These are phyloP conservation scores for Rhabdophis nuchalis DNA, from an alignment of 2,797 vertebrate genomes.

Conservation along the genomic window DNA sequence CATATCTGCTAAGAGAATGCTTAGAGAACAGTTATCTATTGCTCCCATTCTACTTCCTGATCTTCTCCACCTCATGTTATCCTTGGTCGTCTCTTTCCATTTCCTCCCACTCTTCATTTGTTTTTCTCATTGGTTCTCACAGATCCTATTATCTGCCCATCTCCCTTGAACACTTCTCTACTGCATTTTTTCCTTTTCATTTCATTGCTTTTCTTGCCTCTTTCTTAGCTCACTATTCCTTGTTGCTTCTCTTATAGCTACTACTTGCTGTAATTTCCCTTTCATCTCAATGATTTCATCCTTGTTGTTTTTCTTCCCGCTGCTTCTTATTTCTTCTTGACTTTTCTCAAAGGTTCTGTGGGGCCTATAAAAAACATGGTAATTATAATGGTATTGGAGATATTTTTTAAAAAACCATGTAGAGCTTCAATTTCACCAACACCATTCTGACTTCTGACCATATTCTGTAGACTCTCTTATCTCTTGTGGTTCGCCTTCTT, in stretches of 20 bases:
- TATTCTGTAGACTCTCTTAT: not conserved
- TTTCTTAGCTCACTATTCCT: not conserved
- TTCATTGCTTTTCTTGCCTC: not conserved
- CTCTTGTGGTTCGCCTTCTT: not conserved
- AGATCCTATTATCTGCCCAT: not conserved
- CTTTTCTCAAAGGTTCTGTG: not conserved
- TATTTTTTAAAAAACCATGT: no score
- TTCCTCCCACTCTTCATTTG: not conserved
- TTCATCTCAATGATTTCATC: not conserved
- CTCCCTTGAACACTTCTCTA: not conserved
- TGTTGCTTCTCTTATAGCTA: not conserved
- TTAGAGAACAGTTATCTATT: not conserved
- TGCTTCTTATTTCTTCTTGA: not conserved
- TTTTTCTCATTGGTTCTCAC: not conserved
- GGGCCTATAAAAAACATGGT: not conserved
- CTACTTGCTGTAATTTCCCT: not conserved
- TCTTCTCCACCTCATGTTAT: not conserved
- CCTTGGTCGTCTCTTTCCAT: not conserved
- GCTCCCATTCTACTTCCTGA: not conserved
- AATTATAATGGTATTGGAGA: not conserved
- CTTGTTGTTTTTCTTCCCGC: not conserved
- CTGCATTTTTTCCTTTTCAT: not conserved
- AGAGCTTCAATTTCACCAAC: not conserved
- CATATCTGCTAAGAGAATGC: not conserved
- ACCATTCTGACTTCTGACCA: not conserved